Base-by-base conservation (phyloP, 2,113 vertebrate genomes). In the Ptilorrhoa leucosticta region DNA sequence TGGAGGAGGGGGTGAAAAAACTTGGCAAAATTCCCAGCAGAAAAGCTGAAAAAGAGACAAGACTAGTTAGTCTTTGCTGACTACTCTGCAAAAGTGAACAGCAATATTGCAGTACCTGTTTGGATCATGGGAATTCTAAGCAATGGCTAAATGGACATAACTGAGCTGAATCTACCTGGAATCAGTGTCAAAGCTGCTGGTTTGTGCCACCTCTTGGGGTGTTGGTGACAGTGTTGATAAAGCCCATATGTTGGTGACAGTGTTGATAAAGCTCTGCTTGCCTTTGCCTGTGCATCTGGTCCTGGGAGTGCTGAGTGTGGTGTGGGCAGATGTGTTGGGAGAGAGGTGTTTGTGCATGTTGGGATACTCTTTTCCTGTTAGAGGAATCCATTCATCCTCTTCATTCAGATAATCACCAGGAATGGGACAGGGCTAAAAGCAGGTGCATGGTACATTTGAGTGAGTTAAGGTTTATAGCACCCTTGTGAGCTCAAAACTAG, bases 11-110 rank as follows among this genome's bases (percentile, higher is more conserved):
- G 73, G 75, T 63, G 81, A 69, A 77, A 51, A 75, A 69, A 28
- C 47, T 64, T 96, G 92, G 94, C 83, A 10, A 35, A 80, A 76
- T 40, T 96, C 94, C 93, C 84, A 82, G 81, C 20, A 83, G 85
- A 75, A 83, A 65, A 64, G 63, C 35, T 94, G 87, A 91, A 88
- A 92, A 78, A 78, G 78, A 79, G 90, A 68, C 42, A 66, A 51
- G 63, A 83, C 60, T 65, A 64, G 76, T 63, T 90, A 83, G 81
- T 37, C 47, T 91, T 92, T 53, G 72, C 91, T 92, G 77, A 63
- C 87, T 87, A 48, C 50, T 44, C 54, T 39, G 30, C 54, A 89
- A 45, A 76, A 45, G 33, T 3, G 26, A 89, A 11, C 57, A 1
- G 2, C 39, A 27, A 27, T 73, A 63, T 51, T 78, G 71, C 44